Conservation (phyloP, 2,797 vertebrate genomes). For the Trematomus bernacchii region DNA sequence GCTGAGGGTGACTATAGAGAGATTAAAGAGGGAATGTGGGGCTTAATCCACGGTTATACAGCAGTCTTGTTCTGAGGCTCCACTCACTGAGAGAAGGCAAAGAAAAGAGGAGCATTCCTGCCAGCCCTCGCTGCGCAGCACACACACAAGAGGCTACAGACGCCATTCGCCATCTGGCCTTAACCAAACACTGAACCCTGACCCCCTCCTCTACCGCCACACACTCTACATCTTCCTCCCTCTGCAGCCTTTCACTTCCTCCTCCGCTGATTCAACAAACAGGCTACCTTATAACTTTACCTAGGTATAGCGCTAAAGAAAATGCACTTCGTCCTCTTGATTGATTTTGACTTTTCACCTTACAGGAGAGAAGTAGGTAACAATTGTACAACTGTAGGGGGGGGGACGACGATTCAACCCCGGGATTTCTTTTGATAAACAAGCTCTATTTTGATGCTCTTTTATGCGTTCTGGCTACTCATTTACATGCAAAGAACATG, state of each 20-base stretch:
- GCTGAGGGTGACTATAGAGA: slow-evolving; percentile 73
- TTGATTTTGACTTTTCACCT: slow-evolving; percentile 6
- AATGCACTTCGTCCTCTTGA: not conserved
- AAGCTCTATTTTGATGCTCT: too few species aligned
- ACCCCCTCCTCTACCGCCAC: slow-evolving; percentile 7
- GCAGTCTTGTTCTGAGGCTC: slow-evolving; percentile 59
- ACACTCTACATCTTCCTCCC: slow-evolving; percentile 11
- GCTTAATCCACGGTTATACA: slow-evolving; percentile 79
- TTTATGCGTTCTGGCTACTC: too few species aligned
- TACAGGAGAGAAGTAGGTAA: slow-evolving; percentile 28
- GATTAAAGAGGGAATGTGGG: slow-evolving; percentile 82
- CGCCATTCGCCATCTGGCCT: slow-evolving; percentile 74
- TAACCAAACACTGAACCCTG: slow-evolving; percentile 68
- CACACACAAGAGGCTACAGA: slow-evolving; percentile 48
- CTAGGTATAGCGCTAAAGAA: not conserved
- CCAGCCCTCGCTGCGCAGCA: slow-evolving; percentile 32
- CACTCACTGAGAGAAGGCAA: slow-evolving; percentile 56
- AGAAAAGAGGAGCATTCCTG: slow-evolving; percentile 77
- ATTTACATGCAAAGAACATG: too few species aligned
- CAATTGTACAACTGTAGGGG: not conserved
- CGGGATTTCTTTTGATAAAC: too few species aligned
- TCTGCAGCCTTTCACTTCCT: slow-evolving; percentile 2
- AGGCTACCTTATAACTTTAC: not conserved
- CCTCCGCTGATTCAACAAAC: not conserved
- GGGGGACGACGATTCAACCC: too few species aligned